Base-by-base conservation (phyloP, 2,797 vertebrate genomes). In the Hemitrygon akajei region DNA sequence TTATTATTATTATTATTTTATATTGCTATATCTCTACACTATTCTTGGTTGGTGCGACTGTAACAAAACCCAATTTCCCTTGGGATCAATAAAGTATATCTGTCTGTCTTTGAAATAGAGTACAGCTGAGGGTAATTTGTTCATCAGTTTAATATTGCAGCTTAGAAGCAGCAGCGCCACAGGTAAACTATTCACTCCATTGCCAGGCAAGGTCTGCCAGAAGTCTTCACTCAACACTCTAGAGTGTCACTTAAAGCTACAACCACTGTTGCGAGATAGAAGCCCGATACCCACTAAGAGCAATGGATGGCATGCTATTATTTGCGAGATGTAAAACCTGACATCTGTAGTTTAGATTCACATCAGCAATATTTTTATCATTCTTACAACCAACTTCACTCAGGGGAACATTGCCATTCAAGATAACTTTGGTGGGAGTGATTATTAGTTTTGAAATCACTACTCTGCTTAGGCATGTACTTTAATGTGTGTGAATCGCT, bases 391-490 rank as follows among this genome's bases (percentile, higher is more conserved):
- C 66, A 91, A 20, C 66, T 27, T 93, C 22, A 76, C 86, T 76
- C 40, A 76, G 91, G 40, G 37, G 11, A 76, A 47, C 47, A 20
- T 76, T 76, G 27, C 73, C 14, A 6, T 40, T 76, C 91, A 76
- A 76, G 71, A 14, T 76, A 76, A 93, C 47, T 93, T 93, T 76
- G 73, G 69, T 76, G 40, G 9, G 37, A 93, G 40, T 93, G 91
- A 56, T 75, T 76, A 73, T 92, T 75, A 76, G 30, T 25, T 76
- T 73, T 93, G 71, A 93, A 56, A 76, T 58, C 25, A 27, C 47
- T 40, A 30, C 25, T 73, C 25, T 56, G 25, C 71, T 58, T 1
- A 56, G 40, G 47, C 14, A 10, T 75, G 40, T 22, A 76, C 63
- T 27, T 93, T 93, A 93, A 75, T 75, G 14, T n/a, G 73, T 76